Evolutionary conservation across 2,888 invertebrate species (phyloP).

Genomic region (Macrophya alboannulata): DNA sequence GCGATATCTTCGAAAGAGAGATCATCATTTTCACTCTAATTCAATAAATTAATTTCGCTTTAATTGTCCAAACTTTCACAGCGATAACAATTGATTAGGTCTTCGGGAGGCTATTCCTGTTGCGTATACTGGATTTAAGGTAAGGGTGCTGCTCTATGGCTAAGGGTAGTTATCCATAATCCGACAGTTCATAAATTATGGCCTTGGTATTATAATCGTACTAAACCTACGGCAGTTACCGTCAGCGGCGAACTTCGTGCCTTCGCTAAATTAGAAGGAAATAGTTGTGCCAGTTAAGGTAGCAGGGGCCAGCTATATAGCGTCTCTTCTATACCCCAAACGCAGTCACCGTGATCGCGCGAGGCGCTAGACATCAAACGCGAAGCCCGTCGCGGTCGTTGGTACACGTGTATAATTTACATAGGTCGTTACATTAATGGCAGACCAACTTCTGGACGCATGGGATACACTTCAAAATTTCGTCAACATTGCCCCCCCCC

Average conservation of each 20-base stretch:
- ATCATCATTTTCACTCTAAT: neutral
- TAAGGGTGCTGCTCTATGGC: neutral
- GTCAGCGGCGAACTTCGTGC: conserved; percentile 28
- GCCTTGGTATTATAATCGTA: conserved; percentile 45
- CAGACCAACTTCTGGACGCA: too few relatives aligned
- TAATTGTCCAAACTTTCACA: neutral
- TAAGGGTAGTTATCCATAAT: conserved; percentile 37
- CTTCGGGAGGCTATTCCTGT: neutral
- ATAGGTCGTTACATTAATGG: too few relatives aligned
- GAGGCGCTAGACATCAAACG: neutral
- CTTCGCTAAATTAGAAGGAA: conserved; percentile 22
- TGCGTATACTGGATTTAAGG: neutral
- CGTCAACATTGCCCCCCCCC: neutral
- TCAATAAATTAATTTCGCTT: conserved; percentile 1
- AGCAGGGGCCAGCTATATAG: neutral
- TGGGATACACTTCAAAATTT: neutral
- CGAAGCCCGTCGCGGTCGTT: neutral
- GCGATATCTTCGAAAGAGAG: neutral
- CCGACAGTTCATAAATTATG: conserved; percentile 56
- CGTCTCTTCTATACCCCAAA: too few relatives aligned
- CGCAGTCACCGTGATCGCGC: neutral
- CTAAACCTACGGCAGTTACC: conserved; percentile 35
- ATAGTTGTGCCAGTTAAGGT: conserved; percentile 29
- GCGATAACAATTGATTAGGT: conserved; percentile 17
- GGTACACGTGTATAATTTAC: neutral